Evolutionary conservation across 2,797 vertebrate species (phyloP), one percentile per base, ranked within the genome.

Genomic region (Enteromius radiatus): DNA sequence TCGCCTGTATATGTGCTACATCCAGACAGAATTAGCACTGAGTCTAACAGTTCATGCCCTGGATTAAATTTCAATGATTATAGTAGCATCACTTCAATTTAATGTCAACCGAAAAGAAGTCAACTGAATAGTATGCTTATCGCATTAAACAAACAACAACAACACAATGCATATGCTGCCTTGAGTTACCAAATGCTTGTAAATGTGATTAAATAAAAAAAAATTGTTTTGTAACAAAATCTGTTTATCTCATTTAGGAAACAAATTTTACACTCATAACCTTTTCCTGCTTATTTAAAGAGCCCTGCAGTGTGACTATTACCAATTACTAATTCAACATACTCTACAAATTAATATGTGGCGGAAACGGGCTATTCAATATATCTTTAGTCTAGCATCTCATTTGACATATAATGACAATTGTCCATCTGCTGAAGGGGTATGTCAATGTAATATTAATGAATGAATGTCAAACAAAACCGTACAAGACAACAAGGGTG

Each of bases 1-100:
- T 96, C 5, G 95, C 95, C 0, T 96, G 95, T 87, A 84, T 96
- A 89, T 96, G 95, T 84, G 95, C 93, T 2, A 88, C 90, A 19
- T 88, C 94, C 74, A 90, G 94, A 76, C 88, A 90, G 52, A 92
- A 65, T 87, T 94, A 85, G 12, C 76, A 12, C 64, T 5, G 33
- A 2, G 28, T 15, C 14, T 23, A 83, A 56, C 5, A 41, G 11
- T 19, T 12, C 3, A n/a, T 63, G 45, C 26, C 12, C 7, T 76
- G 31, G 59, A n/a, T 71, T 61, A 9, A 47, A 67, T 49, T 52
- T 52, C 3, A 47, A 49, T 38, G 43, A 28, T 11, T 63, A 31
- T 47, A 38, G 15, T 17, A 63, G 38, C 3, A n/a, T 61, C 1
- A n/a, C 41, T 56, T 52, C 36, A 38, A 26, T 1, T 10, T 33